Evolutionary conservation across 2,797 vertebrate species (phyloP), one percentile per base, ranked within the genome.

Genomic region (Molossus molossus): DNA sequence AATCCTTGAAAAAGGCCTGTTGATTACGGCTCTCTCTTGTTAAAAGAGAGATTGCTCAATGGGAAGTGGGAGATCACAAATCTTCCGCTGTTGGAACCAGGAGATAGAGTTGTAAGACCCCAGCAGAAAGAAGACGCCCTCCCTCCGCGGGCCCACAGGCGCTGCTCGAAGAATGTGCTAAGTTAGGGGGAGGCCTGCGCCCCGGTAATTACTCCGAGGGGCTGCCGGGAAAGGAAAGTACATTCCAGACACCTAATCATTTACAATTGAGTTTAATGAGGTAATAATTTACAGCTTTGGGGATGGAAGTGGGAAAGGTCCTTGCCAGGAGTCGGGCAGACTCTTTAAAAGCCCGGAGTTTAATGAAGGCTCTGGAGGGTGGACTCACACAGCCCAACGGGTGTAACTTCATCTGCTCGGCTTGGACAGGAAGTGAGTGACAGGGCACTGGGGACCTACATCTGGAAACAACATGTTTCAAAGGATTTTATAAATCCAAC

Each of bases 391-490:
- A 81, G 91, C 77, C 27, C 69, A 97, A 91, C 60, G 67, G 94
- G 92, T 96, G 92, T 98, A 97, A 97, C 96, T 98, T 96, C 97
- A 97, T 98, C 97, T 97, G 95, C 93, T 97, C 45, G 27, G 87
- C 84, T 97, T 96, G 92, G 87, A 90, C 97, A 97, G 98, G 98
- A 98, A 98, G 97, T 92, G 96, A 95, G 97, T 98, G 98, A 97
- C 67, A 93, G 93, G 96, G 90, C 97, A 96, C 97, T 98, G 84
- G 97, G 98, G 98, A 91, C 98, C 97, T 94, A 97, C 98, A 98
- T 99, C 98, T 98, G 98, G 98, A 98, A 99, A 98, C 98, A 98
- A 98, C 98, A 98, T 99, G 97, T 98, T 98, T 98, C 97, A 98
- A 98, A 98, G 97, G 72, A 81, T 96, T 97, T 98, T 98, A 97